These are phyloP conservation scores for Arge pagana DNA, from an alignment of 2,888 invertebrate genomes.

Conservation along the genomic window DNA sequence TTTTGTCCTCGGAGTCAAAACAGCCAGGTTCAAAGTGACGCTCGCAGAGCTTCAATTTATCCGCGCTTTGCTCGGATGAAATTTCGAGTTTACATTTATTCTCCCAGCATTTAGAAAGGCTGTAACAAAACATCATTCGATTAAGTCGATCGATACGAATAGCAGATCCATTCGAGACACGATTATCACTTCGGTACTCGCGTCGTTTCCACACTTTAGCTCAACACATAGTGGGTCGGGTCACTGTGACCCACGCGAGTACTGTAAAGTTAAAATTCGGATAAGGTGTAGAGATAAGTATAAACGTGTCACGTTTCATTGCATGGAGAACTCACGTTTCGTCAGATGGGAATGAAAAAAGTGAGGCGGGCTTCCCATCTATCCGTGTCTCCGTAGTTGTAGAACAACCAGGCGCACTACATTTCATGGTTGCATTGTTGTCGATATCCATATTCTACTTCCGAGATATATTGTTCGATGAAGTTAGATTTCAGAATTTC, in stretches of 20 bases:
- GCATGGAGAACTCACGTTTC: conserved; percentile 30
- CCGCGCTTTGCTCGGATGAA: not conserved
- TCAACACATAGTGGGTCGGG: no score
- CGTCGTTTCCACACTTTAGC: no score
- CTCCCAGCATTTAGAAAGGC: conserved; percentile 34
- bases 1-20: conserved; percentile 23
- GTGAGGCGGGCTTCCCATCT: conserved; percentile 28
- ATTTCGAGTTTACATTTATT: conserved; percentile 27
- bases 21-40: conserved; percentile 37
- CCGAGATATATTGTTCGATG: no score
- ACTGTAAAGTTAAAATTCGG: not conserved
- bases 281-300: not conserved
- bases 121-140: conserved; percentile 26
- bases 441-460: no score
- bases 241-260: no score
- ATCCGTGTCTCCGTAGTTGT: conserved; percentile 32
- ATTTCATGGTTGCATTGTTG: no score
- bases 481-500: no score
- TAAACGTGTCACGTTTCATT: not conserved
- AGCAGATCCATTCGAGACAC: no score
- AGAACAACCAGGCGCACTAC: conserved; percentile 30
- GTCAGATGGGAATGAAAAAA: conserved; percentile 38
- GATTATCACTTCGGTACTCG: no score
- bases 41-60: conserved; percentile 32
- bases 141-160: no score